Conservation (phyloP, 1,140 invertebrate species). For the Yoshiicerus persimilis region DNA sequence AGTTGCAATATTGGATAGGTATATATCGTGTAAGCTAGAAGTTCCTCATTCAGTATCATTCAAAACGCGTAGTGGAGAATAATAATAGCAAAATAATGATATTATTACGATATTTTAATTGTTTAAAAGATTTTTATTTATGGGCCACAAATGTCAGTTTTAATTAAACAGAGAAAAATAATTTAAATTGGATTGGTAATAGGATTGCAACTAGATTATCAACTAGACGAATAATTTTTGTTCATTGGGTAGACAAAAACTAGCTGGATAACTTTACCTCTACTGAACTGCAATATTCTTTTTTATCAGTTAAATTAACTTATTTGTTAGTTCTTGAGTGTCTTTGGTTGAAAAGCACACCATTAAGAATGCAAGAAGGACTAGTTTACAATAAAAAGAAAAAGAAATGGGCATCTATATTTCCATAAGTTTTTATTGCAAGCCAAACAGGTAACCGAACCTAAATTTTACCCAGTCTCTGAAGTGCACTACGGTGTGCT, state of each 20-base stretch:
- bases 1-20: too few species aligned
- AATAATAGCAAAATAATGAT: too few species aligned
- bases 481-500: background rate
- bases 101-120: background rate
- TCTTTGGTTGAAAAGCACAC: background rate
- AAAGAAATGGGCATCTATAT: background rate
- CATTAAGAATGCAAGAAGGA: background rate
- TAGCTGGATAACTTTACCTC: background rate
- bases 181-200: background rate
- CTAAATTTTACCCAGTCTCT: background rate
- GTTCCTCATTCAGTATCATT: too few species aligned
- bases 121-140: background rate
- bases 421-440: background rate
- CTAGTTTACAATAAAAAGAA: background rate
- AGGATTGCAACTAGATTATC: background rate
- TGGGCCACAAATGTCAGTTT: background rate
- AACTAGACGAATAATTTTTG: background rate
- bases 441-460: background rate
- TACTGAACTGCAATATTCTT: background rate
- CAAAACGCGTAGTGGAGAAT: too few species aligned
- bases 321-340: background rate
- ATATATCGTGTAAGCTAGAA: too few species aligned
- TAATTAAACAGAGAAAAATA: background rate
- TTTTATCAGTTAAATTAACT: background rate
- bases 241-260: background rate